Evolutionary conservation across 1,140 invertebrate genomes (phyloP).

Genomic region (Drosophila neocordata): DNA sequence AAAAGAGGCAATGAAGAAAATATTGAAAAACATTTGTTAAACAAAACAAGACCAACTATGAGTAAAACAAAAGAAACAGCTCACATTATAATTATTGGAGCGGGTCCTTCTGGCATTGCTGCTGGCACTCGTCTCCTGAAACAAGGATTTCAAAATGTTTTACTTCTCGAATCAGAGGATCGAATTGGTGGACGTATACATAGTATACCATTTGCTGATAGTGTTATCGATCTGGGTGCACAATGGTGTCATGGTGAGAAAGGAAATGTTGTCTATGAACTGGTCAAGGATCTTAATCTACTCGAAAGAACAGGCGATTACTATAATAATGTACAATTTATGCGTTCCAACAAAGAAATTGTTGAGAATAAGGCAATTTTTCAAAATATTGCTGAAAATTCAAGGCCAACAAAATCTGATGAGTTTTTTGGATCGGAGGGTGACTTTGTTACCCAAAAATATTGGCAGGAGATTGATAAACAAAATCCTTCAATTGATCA

Average conservation of each 20-base stretch:
- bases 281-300: constrained; percentile 85
- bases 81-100: not conserved
- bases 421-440: not conserved
- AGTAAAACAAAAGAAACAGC: not conserved
- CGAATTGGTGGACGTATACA: constrained; percentile 88
- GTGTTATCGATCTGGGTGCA: constrained; percentile 83
- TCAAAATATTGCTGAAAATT: not conserved
- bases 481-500: constrained; percentile 42
- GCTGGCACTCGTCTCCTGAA: not conserved
- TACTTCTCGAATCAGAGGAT: constrained; percentile 86
- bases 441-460: not conserved
- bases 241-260: constrained; percentile 88
- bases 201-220: constrained; percentile 85
- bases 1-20: not conserved
- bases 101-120: not conserved
- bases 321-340: constrained; percentile 13
- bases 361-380: not conserved
- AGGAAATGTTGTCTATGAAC: constrained; percentile 87
- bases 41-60: not conserved
- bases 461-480: not conserved
- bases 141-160: constrained; percentile 2
- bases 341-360: not conserved
- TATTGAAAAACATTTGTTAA: not conserved
- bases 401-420: not conserved
- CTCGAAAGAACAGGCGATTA: constrained; percentile 74